These are phyloP conservation scores for Myrmophylax atrothorax DNA, from an alignment of 2,113 vertebrate species.

Conservation along the genomic window DNA sequence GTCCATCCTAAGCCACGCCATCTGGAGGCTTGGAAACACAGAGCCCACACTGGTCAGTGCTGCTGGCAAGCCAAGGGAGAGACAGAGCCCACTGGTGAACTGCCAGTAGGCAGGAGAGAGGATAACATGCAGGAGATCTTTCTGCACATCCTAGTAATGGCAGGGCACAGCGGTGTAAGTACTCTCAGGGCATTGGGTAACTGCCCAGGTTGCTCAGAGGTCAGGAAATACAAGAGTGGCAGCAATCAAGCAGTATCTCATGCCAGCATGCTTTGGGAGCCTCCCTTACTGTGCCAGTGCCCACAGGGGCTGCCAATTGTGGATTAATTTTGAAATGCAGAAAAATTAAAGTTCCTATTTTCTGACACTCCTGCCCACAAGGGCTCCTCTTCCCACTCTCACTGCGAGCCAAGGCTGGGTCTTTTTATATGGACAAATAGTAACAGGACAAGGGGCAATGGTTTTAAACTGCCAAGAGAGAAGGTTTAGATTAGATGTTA, in stretches of 20 bases:
- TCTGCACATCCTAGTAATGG: not conserved
- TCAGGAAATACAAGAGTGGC: not conserved
- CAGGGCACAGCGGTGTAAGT: not conserved
- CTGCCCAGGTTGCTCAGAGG: not conserved
- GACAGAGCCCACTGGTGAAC: not conserved
- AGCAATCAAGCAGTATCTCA: not conserved
- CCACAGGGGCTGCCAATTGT: not conserved
- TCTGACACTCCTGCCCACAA: not conserved
- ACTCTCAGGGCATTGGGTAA: not conserved
- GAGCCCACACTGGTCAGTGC: not conserved
- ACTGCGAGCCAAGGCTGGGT: not conserved
- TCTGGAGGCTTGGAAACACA: not conserved
- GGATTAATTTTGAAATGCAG: not conserved
- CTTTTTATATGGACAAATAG: not conserved
- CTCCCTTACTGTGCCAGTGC: not conserved
- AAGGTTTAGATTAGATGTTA: not conserved
- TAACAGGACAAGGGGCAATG: not conserved
- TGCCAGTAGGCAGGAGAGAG: not conserved
- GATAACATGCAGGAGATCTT: not conserved
- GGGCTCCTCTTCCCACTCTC: not conserved
- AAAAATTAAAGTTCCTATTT: not conserved
- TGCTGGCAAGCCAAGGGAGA: not conserved
- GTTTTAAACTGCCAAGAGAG: not conserved
- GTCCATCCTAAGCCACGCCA: not conserved
- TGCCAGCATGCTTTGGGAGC: not conserved